Evolutionary conservation across 2,888 invertebrate species (phyloP), one percentile per base, ranked within the genome.

Genomic region (Leucophenga maculata): DNA sequence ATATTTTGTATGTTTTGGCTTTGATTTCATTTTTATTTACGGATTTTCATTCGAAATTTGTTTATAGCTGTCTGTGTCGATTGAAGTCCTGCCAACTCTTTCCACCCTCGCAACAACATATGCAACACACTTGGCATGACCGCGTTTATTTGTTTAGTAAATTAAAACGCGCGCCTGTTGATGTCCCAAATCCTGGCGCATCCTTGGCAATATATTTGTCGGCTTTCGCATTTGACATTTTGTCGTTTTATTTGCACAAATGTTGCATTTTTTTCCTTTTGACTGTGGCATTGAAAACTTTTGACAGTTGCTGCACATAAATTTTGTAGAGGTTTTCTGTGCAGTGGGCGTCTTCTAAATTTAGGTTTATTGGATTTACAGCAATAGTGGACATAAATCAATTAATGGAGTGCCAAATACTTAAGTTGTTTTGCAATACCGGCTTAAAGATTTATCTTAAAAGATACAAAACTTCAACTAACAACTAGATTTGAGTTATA

Each of bases 11-110:
- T 26, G 13, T 62, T 64, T 64, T 64, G 62, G 62, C 62, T 64
- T 64, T 64, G 62, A 64, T 64, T 64, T 64, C 46, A 64, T 46
- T 64, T 64, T 48, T 64, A 64, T 64, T 64, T 64, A 22, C 20
- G 48, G 48, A 64, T 64, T 64, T 64, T 64, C 62, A 48, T 64
- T 22, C 46, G 46, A 64, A 64, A 64, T 64, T 64, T 64, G 62
- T 64, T 64, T 64, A 64, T 64, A 48, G 62, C 46, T 64, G 26
- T 14, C 26, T 26, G 59, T n/a, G 14, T 26, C 55, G 26, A 26
- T 26, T 22, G 14, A 22, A 26, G 26, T 6, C 6, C 26, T 22
- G 22, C 22, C 55, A 22, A 20, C 55, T 26, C 26, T 55, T 26
- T 55, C 26, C 26, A 22, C 55, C 9, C 55, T 20, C 26, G 11